Conservation (phyloP, 2,113 vertebrate species). For the Prochilodus magdalenae region DNA sequence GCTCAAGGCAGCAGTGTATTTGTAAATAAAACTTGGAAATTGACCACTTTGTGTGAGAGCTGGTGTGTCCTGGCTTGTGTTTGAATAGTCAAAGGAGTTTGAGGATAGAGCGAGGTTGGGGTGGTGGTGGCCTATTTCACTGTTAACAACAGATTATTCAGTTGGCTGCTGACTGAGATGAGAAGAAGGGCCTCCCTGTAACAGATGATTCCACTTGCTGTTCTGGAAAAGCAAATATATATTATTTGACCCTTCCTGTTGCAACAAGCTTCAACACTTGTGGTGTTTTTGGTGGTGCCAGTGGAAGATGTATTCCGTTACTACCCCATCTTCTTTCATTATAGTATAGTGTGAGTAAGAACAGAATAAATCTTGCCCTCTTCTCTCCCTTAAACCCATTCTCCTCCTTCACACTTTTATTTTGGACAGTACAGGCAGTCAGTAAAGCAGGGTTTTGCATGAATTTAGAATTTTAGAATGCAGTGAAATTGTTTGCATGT, state of each 20-base stretch:
- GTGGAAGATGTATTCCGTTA: neutral
- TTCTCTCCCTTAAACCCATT: neutral
- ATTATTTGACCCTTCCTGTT: slow-evolving; percentile 28
- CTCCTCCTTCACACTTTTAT: neutral
- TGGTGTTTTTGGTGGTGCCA: slow-evolving; percentile 7
- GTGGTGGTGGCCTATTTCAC: neutral
- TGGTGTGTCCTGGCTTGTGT: neutral
- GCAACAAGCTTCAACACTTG: neutral
- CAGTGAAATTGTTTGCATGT: neutral
- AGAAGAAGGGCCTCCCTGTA: slow-evolving; percentile 1
- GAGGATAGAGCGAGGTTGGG: neutral
- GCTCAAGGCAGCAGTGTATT: neutral
- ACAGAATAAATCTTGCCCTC: neutral
- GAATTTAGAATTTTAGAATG: slow-evolving; percentile 3
- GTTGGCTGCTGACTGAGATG: slow-evolving; percentile 20
- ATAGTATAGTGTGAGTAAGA: neutral
- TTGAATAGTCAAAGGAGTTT: neutral
- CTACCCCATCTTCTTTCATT: neutral
- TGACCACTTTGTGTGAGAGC: no score
- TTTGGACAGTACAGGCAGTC: neutral
- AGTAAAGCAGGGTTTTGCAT: neutral
- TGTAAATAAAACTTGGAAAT: slow-evolving; percentile 8
- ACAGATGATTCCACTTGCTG: slow-evolving; percentile 18
- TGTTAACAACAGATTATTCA: neutral
- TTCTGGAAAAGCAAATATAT: slow-evolving; percentile 23